These are phyloP conservation scores for Zygothrica quintamaculata DNA, from an alignment of 2,888 invertebrate species.

Conservation along the genomic window DNA sequence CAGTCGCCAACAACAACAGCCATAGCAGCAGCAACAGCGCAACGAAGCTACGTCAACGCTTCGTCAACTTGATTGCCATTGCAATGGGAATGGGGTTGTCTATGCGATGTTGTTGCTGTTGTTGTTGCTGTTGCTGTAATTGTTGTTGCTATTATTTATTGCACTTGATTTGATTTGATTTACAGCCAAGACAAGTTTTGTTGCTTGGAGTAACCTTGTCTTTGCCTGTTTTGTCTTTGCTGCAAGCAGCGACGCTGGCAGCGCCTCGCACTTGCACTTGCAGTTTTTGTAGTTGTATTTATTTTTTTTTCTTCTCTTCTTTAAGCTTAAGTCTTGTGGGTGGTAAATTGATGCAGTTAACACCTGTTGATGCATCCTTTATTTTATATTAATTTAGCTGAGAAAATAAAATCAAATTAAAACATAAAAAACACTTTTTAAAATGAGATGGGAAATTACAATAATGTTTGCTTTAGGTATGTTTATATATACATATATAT, in stretches of 20 bases:
- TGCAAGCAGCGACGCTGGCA: slow-evolving; percentile 8
- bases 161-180: slow-evolving; percentile 76
- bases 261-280: slow-evolving; percentile 71
- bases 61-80: slow-evolving; percentile 45
- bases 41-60: slow-evolving; percentile 4
- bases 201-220: slow-evolving; percentile 66
- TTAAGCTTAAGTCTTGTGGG: slow-evolving; percentile 1
- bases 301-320: neutral
- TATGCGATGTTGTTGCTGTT: slow-evolving; percentile 21
- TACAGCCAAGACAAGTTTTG: slow-evolving; percentile 72
- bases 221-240: slow-evolving; percentile 70
- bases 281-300: slow-evolving; percentile 29
- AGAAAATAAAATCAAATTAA: neutral
- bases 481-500: too few relatives aligned
- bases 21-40: slow-evolving; percentile 12
- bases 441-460: too few relatives aligned
- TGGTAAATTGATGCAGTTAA: neutral
- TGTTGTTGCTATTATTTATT: slow-evolving; percentile 63
- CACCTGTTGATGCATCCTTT: neutral
- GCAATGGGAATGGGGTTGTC: slow-evolving; percentile 43
- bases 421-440: neutral
- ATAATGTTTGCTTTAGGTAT: too few relatives aligned
- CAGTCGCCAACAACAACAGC: slow-evolving; percentile 33
- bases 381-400: neutral
- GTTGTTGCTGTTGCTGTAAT: slow-evolving; percentile 32